Conservation (phyloP, 2,113 vertebrate species). For the Ascaphus truei region DNA sequence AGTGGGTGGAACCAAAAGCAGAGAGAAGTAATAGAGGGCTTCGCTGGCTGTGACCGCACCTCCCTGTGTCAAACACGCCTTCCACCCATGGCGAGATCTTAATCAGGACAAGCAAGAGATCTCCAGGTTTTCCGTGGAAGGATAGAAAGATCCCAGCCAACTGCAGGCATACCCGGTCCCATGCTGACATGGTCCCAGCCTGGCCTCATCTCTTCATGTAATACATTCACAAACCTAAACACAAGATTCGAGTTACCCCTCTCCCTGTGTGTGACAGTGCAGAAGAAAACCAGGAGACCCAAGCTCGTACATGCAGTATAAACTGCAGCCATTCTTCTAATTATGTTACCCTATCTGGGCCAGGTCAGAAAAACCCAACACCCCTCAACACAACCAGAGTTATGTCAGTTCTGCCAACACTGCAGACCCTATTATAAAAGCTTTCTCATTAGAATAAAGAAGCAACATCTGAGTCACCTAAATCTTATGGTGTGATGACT, state of each 20-base stretch:
- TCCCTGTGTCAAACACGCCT: slow-evolving; percentile 59
- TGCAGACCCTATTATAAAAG: not conserved
- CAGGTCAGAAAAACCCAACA: not conserved
- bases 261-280: not conserved
- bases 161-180: not conserved
- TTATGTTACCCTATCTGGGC: rapidly evolving
- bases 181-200: not conserved
- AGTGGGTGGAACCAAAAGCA: slow-evolving; percentile 68
- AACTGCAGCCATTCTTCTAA: too few relatives aligned
- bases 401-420: not conserved
- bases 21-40: slow-evolving; percentile 32
- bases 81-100: slow-evolving; percentile 53
- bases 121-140: slow-evolving; percentile 11
- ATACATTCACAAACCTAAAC: rapidly evolving
- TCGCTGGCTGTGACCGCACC: slow-evolving; percentile 67
- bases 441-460: slow-evolving; percentile 40
- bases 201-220: too few relatives aligned
- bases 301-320: rapidly evolving
- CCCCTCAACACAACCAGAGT: not conserved
- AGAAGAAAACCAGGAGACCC: not conserved
- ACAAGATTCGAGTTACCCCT: rapidly evolving
- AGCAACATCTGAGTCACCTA: slow-evolving; percentile 34
- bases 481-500: not conserved
- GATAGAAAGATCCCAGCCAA: not conserved
- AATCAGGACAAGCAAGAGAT: slow-evolving; percentile 38